phyloP scores from a whole-genome alignment of 2,888 invertebrate genomes.

The Troilus luridus region DNA sequence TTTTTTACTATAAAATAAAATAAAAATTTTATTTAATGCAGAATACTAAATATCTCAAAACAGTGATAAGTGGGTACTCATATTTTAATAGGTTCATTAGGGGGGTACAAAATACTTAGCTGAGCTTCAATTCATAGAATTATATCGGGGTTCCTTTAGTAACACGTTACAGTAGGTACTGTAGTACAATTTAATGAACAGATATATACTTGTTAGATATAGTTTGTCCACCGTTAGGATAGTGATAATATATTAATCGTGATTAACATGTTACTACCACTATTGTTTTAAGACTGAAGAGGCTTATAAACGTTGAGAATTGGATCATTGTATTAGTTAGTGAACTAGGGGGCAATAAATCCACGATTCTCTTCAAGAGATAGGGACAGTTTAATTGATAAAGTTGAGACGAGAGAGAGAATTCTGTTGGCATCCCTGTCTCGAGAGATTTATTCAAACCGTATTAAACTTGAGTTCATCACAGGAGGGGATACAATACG shows the following conservation, averaged over 20 bases:
- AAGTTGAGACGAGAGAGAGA: neutral
- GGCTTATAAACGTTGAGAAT: neutral
- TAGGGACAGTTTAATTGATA: conserved; percentile 38
- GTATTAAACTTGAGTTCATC: neutral
- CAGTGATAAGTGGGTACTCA: too few species aligned
- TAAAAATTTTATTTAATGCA: too few species aligned
- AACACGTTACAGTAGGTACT: too few species aligned
- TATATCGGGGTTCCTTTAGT: too few species aligned
- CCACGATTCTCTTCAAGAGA: neutral
- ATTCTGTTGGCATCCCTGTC: neutral
- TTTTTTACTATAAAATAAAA: too few species aligned
- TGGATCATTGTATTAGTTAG: conserved; percentile 32
- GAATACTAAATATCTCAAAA: too few species aligned
- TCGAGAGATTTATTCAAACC: neutral
- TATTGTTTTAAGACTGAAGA: neutral
- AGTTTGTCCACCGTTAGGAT: too few species aligned
- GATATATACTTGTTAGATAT: too few species aligned
- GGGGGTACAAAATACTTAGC: too few species aligned
- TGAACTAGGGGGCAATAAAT: conserved; percentile 15
- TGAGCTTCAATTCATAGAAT: too few species aligned
- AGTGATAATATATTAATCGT: neutral
- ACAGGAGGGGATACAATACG: neutral
- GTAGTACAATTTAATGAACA: too few species aligned
- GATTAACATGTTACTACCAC: neutral
- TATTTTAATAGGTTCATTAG: too few species aligned